Base-by-base conservation (phyloP, 2,797 vertebrate genomes). In the Bucorvus abyssinicus region DNA sequence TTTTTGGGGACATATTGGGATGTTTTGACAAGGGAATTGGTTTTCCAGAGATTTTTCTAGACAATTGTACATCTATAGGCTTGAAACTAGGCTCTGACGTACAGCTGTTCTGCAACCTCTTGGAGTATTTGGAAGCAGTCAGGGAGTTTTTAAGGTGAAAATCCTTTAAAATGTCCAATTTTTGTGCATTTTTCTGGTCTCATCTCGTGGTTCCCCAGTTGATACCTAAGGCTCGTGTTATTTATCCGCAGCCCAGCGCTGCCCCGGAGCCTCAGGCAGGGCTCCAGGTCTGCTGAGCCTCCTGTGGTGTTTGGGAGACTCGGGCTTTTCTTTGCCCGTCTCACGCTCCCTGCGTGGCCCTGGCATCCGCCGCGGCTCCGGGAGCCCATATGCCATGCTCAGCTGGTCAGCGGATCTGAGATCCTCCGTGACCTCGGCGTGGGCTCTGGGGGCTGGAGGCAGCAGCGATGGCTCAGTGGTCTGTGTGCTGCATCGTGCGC, bases 231-330 rank as follows among this genome's bases (percentile, higher is more conserved):
- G 3, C 19, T 19, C 2, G 0, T 19, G 47, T 19, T 29, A 0
- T n/a, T 59, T 16, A 1, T 4, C 60, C 0, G 0, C 2, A 36
- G 67, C 0, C 0, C 2, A 40, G 67, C 0, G 2, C 36, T 69
- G 44, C 36, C 50, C 67, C 2, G 4, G 36, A 27, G 87, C n/a
- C 65, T 14, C 34, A 0, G 87, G 92, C 90, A 76, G 52, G 36
- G 61, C 65, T 87, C 82, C 93, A 91, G 87, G 17, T 8, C 79
- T 4, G 26, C 21, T 4, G 7, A 71, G 30, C 71, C 42, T 40
- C 91, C 87, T 1, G 42, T 2, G 7, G 88, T 14, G 36, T 44
- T 84, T 34, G 81, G 71, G 74, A 82, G 67, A 18, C 55, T 10
- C 10, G 1, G 17, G 6, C 45, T 87, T 52, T 52, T 29, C 71